Evolutionary conservation across 2,113 vertebrate genomes (phyloP).

Genomic region (Phoenicopterus ruber): DNA sequence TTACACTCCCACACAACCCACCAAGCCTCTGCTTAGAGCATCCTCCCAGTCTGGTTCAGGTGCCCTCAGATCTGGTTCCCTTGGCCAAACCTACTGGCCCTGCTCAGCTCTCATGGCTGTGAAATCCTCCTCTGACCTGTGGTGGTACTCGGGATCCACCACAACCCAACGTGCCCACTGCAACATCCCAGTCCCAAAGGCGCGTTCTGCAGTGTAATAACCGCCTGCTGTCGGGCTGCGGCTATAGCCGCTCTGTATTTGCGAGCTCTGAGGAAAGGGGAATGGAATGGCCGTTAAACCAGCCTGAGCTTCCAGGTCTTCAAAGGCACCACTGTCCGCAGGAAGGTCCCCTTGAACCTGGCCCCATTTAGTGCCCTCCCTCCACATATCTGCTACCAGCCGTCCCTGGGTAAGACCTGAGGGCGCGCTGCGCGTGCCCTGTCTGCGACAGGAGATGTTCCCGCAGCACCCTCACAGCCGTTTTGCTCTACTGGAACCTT

Average conservation of each 20-base stretch:
- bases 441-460: neutral
- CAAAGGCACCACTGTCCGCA: neutral
- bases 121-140: fast-evolving
- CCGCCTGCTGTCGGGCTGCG: neutral
- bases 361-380: neutral
- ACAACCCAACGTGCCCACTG: fast-evolving
- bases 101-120: neutral
- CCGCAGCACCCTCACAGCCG: neutral
- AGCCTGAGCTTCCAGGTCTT: neutral
- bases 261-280: neutral
- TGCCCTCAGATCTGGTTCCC: neutral
- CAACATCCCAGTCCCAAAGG: neutral
- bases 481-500: neutral
- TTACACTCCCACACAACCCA: neutral
- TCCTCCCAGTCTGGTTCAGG: neutral
- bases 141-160: neutral
- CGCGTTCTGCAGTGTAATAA: neutral
- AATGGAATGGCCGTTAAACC: neutral
- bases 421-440: fast-evolving
- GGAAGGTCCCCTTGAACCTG: neutral
- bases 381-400: neutral
- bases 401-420: neutral
- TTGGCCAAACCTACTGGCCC: neutral
- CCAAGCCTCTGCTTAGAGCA: neutral
- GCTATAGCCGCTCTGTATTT: neutral